phyloP scores from a whole-genome alignment of 2,797 vertebrate genomes.

The Cossypha heuglini region DNA sequence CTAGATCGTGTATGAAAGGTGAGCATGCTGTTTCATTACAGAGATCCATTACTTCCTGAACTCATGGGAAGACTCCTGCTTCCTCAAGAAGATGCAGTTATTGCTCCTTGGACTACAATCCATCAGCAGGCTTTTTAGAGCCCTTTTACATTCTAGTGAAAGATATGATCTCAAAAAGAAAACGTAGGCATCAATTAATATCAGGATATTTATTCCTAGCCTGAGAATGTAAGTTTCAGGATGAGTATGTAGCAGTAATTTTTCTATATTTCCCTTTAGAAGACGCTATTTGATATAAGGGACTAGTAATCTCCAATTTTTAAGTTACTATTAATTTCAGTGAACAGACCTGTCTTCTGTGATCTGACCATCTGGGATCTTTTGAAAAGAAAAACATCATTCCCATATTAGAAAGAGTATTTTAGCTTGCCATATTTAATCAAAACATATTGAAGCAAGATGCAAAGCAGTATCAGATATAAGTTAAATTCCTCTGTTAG shows the following conservation, averaged over 20 bases:
- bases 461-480: not conserved
- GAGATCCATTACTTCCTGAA: not conserved
- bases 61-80: not conserved
- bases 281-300: not conserved
- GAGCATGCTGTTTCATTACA: not conserved
- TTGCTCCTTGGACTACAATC: not conserved
- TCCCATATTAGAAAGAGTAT: slow-evolving; percentile 9
- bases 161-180: not conserved
- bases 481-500: not conserved
- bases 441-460: slow-evolving; percentile 8
- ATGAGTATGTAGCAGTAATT: not conserved
- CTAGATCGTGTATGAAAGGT: not conserved
- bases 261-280: not conserved
- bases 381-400: slow-evolving; percentile 9
- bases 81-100: not conserved
- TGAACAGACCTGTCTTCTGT: not conserved
- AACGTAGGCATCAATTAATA: not conserved
- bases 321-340: not conserved
- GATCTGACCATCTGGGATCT: not conserved
- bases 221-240: not conserved
- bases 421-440: slow-evolving; percentile 30
- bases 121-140: not conserved
- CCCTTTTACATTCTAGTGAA: not conserved
- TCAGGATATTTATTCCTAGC: not conserved
- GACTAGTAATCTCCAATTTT: not conserved